These are phyloP conservation scores for Dascillus cervinus DNA, from an alignment of 2,888 invertebrate species.

Conservation along the genomic window DNA sequence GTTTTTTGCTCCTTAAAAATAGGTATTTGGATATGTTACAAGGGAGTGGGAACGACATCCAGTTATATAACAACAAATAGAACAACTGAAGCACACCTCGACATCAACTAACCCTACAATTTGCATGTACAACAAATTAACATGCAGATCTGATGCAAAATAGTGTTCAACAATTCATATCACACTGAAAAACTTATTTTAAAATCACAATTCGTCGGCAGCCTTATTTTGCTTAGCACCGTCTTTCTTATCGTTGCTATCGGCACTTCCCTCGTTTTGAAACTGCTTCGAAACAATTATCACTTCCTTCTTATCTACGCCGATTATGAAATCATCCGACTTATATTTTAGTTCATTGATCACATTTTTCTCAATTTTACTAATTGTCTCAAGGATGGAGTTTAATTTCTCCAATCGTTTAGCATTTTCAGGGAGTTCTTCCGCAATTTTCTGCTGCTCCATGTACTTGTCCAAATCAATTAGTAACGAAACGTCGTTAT, in stretches of 20 bases:
- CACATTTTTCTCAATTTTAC: slow-evolving; percentile 21
- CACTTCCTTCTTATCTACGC: slow-evolving; percentile 22
- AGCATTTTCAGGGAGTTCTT: slow-evolving; percentile 8
- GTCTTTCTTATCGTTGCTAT: slow-evolving; percentile 7
- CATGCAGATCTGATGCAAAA: not conserved
- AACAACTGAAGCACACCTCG: too few species aligned
- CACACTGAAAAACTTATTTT: slow-evolving; percentile 2
- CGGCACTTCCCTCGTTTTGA: too few species aligned
- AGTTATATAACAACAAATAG: not conserved
- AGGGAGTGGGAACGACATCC: not conserved
- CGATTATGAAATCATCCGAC: slow-evolving; percentile 27
- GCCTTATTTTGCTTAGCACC: slow-evolving; percentile 8
- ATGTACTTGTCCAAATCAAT: not conserved
- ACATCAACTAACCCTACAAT: not conserved
- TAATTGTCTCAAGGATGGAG: slow-evolving; percentile 22
- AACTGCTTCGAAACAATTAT: slow-evolving; percentile 22
- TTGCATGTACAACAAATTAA: not conserved
- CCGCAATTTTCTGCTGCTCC: slow-evolving; percentile 2
- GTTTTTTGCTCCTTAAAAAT: too few species aligned
- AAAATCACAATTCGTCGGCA: slow-evolving; percentile 23
- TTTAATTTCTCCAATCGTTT: slow-evolving; percentile 21
- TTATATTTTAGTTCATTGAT: slow-evolving; percentile 20
- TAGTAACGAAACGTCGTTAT: not conserved
- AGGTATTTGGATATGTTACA: not conserved
- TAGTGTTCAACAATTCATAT: not conserved